Evolutionary conservation across 2,113 vertebrate species (phyloP), one percentile per base, ranked within the genome.

Genomic region (Spilogale gracilis): DNA sequence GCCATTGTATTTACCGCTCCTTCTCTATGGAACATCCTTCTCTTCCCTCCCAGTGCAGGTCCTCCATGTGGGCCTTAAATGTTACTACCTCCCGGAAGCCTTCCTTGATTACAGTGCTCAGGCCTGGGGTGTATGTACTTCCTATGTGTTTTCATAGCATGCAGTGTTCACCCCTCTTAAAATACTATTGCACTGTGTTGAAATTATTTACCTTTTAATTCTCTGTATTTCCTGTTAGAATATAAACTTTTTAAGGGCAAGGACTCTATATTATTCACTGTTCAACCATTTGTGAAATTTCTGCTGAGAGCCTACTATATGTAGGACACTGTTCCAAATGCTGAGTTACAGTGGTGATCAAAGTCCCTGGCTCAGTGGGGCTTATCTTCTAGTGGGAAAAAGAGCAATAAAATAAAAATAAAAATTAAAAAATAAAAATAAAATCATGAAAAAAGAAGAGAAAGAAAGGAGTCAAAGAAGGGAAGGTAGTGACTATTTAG

Each of bases 171-270:
- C 45, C 16, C 38, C 21, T 87, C 74, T 92, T 71, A 25, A 30
- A 80, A 89, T n/a, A 82, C 30, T 80, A 84, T n/a, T 38, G 2
- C 20, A 82, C 30, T 8, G 38, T 20, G 50, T 78, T 92, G 48
- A 92, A 96, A 86, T 76, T 69, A 74, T 89, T 79, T 91, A 61
- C 25, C 61, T 89, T 94, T 80, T 74, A 94, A 79, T 85, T 81
- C 50, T 91, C 38, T 80, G 3, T 91, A 65, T 67, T 27, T 1
- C n/a, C 61, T 89, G 23, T 20, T 73, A 84, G 69, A 84, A 30
- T 91, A 87, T 94, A 87, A 90, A 92, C 74, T 90, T 71, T 94
- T 56, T 76, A 95, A 95, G 20, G 32, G 85, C 52, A 96, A 73
- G 9, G 38, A 50, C 50, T 65, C 60, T 50, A 43, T 79, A 27